Percentiles rank a stretch among this genome's conserved stretches.
These are phyloP conservation scores for Tetranychus cinnabarinus DNA, from an alignment of 1,140 invertebrate species.

Conservation along the genomic window DNA sequence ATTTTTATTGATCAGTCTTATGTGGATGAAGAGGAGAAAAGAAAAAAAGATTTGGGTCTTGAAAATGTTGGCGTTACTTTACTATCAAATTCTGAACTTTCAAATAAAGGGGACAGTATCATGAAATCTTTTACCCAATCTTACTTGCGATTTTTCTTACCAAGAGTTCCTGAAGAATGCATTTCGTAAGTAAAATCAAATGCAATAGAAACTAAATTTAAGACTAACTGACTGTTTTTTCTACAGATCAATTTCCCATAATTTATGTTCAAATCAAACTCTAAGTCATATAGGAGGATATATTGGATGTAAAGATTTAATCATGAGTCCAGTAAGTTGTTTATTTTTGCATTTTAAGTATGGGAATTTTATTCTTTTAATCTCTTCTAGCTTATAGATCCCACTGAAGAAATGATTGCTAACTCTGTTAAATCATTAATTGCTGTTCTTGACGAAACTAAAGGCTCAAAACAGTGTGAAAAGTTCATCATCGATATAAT, in stretches of 20 bases:
- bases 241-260: constrained; percentile 32
- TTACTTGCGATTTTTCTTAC: constrained; percentile 35
- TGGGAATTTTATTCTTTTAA: constrained; percentile 11
- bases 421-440: constrained; percentile 56
- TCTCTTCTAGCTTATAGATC: constrained; percentile 43
- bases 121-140: constrained; percentile 29
- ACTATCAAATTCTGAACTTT: constrained; percentile 39
- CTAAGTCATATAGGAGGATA: constrained; percentile 40
- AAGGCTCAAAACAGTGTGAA: constrained; percentile 32
- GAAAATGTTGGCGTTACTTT: constrained; percentile 30
- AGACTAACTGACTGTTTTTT: constrained; percentile 6
- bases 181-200: constrained; percentile 24
- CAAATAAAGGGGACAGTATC: constrained; percentile 35
- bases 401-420: constrained; percentile 35
- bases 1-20: constrained; percentile 60
- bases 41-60: constrained; percentile 29
- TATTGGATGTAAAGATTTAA: constrained; percentile 56
- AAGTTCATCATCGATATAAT: constrained; percentile 67
- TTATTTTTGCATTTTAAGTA: constrained; percentile 10
- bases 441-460: constrained; percentile 32
- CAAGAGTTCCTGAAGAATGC: constrained; percentile 42
- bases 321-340: constrained; percentile 39
- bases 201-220: not conserved
- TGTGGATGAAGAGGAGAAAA: constrained; percentile 34
- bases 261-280: constrained; percentile 37